Percentiles rank a stretch among this genome's conserved stretches.
These are phyloP conservation scores for Drosophila nigromelanica DNA, from an alignment of 1,140 invertebrate genomes.

Conservation along the genomic window DNA sequence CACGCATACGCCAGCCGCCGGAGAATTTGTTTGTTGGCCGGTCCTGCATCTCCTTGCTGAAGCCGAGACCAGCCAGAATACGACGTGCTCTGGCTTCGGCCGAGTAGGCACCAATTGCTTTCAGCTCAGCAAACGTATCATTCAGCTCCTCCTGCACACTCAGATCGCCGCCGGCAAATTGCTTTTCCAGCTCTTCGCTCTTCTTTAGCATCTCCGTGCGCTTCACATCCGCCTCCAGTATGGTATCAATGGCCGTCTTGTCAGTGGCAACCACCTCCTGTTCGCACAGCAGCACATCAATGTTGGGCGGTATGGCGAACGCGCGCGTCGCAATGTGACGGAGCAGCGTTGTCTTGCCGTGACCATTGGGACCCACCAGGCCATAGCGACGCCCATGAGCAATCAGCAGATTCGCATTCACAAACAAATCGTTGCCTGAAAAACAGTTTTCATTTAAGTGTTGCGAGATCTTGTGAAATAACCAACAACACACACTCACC, in stretches of 20 bases:
- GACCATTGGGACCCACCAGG: constrained; percentile 99
- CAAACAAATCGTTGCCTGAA: constrained; percentile 97
- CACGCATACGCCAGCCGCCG: constrained; percentile 99
- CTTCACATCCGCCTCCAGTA: constrained; percentile 96
- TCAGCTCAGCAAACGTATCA: constrained; percentile 97
- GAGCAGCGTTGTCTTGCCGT: constrained; percentile 99
- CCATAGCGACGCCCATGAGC: constrained; percentile 97
- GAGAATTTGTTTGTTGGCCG: constrained; percentile 97
- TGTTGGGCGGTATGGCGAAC: constrained; percentile 97
- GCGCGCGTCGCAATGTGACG: constrained; percentile 95
- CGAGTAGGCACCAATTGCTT: constrained; percentile 98
- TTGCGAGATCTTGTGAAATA: not conserved
- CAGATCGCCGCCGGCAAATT: constrained; percentile 87
- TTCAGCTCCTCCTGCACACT: constrained; percentile 91
- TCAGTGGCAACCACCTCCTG: constrained; percentile 98
- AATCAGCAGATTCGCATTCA: constrained; percentile 97
- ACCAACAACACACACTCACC: constrained; percentile 87
- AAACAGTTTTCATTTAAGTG: not conserved
- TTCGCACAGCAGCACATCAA: constrained; percentile 99
- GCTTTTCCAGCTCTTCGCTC: constrained; percentile 91
- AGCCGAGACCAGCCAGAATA: constrained; percentile 98
- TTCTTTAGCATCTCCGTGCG: constrained; percentile 92
- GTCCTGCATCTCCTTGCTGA: constrained; percentile 97
- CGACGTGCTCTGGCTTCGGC: constrained; percentile 97
- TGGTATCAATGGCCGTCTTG: constrained; percentile 95